Evolutionary conservation across 2,888 invertebrate species (phyloP), one percentile per base, ranked within the genome.

Genomic region (Protophormia terraenovae): DNA sequence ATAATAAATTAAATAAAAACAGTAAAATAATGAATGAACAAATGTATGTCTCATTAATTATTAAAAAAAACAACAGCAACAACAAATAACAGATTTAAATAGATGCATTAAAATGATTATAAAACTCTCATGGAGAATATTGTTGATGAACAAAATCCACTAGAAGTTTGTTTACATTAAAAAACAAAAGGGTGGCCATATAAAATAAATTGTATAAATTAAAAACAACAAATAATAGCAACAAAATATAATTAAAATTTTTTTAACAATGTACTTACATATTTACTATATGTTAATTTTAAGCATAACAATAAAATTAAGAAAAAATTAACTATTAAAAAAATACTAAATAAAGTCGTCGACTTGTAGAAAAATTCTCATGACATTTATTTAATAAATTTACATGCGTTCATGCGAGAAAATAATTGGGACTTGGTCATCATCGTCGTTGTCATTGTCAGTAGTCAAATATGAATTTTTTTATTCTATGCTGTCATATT

Each of bases 31-130:
- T 67, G 58, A 58, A 41, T 41, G 77, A 58, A 67, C 7, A 22
- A 62, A 41, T 76, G 47, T 72, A 72, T 83, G 29, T 41, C 47
- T 72, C 50, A 73, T 83, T 84, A 79, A 79, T 83, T 75, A 83
- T 72, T 58, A 35, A 72, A 83, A 8, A 29, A 12, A n/a, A 29
- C n/a, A n/a, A n/a, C n/a, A n/a, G n/a, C n/a, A n/a, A n/a, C n/a
- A n/a, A n/a, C n/a, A 19, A 60, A 19, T 14, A 62, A 50, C 14
- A 58, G 60, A 32, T 77, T 77, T 78, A 22, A 77, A 60, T 32
- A 73, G 66, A 67, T 69, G 72, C 67, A 78, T 60, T 67, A 35
- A 78, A 67, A 73, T 62, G 16, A 50, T 67, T 67, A 64, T 14
- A 67, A 80, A 75, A 73, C n/a, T 80, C 66, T 66, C 66, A 58